Conservation (phyloP, 2,888 invertebrate species). For the Baccha elongata region DNA sequence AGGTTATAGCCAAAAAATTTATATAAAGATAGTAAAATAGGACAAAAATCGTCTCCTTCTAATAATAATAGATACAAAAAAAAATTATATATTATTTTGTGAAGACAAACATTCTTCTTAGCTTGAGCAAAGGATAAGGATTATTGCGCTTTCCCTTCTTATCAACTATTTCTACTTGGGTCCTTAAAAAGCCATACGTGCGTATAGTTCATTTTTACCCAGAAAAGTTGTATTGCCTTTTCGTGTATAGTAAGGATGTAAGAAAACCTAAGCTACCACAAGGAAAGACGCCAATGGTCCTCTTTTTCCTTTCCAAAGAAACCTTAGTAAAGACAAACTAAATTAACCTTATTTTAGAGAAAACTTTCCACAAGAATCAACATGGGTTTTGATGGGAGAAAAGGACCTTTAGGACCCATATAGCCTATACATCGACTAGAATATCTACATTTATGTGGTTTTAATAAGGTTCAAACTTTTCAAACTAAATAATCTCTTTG, state of each 20-base stretch:
- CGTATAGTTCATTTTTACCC: background rate
- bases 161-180: conserved; percentile 28
- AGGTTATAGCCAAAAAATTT: conserved; percentile 33
- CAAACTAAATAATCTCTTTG: conserved; percentile 57
- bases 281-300: conserved; percentile 4
- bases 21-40: conserved; percentile 19
- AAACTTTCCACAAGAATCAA: conserved; percentile 29
- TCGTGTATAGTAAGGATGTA: too few relatives aligned
- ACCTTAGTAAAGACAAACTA: conserved; percentile 47
- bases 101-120: conserved; percentile 22
- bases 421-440: background rate
- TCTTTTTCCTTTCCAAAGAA: conserved; percentile 11
- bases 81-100: conserved; percentile 29
- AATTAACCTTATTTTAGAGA: conserved; percentile 34
- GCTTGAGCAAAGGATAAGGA: background rate
- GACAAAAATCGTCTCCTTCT: conserved; percentile 5
- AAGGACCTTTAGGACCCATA: background rate
- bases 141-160: conserved; percentile 15
- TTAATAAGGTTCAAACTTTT: conserved; percentile 59
- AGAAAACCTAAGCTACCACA: conserved; percentile 15
- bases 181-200: conserved; percentile 32
- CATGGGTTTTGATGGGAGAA: background rate
- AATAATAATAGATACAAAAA: conserved; percentile 1
- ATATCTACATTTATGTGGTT: conserved; percentile 40
- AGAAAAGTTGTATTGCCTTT: too few relatives aligned